Evolutionary conservation across 2,113 vertebrate genomes (phyloP).

Genomic region (Arothron firmamentum): DNA sequence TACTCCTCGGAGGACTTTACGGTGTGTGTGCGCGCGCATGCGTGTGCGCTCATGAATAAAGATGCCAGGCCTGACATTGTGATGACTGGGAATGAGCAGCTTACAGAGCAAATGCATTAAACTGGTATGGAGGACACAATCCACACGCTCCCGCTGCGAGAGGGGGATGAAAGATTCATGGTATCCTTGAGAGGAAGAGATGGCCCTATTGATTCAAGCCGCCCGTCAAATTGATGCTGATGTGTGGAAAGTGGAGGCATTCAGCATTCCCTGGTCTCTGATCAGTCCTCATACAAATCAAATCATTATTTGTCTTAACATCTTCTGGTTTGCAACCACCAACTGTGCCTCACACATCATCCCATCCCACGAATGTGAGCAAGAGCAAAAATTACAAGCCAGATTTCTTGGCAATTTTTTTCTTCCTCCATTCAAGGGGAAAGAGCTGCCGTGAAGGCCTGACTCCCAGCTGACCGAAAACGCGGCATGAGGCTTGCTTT

Average conservation of each 20-base stretch:
- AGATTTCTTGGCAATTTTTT: too few relatives aligned
- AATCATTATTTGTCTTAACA: constrained; percentile 51
- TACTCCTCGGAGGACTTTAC: constrained; percentile 65
- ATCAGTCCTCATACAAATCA: constrained; percentile 44
- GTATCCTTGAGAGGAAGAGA: constrained; percentile 43
- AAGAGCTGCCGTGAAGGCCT: too few relatives aligned
- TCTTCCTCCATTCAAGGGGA: too few relatives aligned
- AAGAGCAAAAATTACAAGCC: neutral
- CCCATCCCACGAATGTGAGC: neutral
- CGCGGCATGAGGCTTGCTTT: neutral
- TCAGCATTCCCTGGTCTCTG: constrained; percentile 21
- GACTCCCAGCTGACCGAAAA: too few relatives aligned
- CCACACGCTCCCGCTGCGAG: constrained; percentile 29
- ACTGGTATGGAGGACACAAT: constrained; percentile 48
- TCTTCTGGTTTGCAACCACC: constrained; percentile 21
- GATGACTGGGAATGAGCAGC: constrained; percentile 64
- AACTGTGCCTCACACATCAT: constrained; percentile 22
- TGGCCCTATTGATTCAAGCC: constrained; percentile 52
- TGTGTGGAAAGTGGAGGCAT: constrained; percentile 33
- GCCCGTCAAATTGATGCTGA: constrained; percentile 38
- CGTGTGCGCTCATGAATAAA: constrained; percentile 72
- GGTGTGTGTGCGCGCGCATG: constrained; percentile 20
- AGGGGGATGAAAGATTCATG: constrained; percentile 62
- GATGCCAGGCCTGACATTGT: constrained; percentile 64
- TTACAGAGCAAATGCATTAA: constrained; percentile 72